Evolutionary conservation across 2,797 vertebrate genomes (phyloP).

Genomic region (Pangasius djambal): DNA sequence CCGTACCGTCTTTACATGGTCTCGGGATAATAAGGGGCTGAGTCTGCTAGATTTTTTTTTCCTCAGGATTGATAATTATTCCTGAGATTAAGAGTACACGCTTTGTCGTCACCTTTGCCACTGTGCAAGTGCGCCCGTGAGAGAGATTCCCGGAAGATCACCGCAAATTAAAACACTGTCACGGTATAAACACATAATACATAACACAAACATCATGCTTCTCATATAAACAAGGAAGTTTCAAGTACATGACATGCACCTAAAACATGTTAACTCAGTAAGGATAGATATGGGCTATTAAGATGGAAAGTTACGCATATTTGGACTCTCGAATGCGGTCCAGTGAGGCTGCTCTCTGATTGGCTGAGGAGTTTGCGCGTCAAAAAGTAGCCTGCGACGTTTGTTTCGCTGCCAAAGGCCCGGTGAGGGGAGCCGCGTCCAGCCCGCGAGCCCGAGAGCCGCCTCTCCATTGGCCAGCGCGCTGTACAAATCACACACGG

Average conservation of each 20-base stretch:
- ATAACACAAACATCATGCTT: background rate
- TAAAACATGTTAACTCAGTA: constrained; percentile 8
- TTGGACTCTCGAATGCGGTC: constrained; percentile 81
- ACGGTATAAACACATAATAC: background rate
- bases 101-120: constrained; percentile 38
- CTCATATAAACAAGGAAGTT: background rate
- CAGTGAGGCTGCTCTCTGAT: constrained; percentile 90
- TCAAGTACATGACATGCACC: background rate
- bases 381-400: constrained; percentile 95
- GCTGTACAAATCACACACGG: constrained; percentile 80
- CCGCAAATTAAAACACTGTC: background rate
- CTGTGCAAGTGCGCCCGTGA: constrained; percentile 9
- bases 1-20: constrained; percentile 23
- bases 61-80: constrained; percentile 44
- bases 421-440: constrained; percentile 87
- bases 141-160: constrained; percentile 15
- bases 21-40: constrained; percentile 27
- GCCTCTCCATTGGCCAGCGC: constrained; percentile 78
- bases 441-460: constrained; percentile 74
- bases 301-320: constrained; percentile 63
- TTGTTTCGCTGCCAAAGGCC: constrained; percentile 89
- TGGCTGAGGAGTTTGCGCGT: constrained; percentile 97
- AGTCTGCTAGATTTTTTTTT: constrained; percentile 34
- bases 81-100: constrained; percentile 32
- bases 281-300: constrained; percentile 28